Percentiles rank a stretch among this genome's conserved stretches.
These are phyloP conservation scores for Dolichopus griseipennis DNA, from an alignment of 2,888 invertebrate genomes.

Conservation along the genomic window DNA sequence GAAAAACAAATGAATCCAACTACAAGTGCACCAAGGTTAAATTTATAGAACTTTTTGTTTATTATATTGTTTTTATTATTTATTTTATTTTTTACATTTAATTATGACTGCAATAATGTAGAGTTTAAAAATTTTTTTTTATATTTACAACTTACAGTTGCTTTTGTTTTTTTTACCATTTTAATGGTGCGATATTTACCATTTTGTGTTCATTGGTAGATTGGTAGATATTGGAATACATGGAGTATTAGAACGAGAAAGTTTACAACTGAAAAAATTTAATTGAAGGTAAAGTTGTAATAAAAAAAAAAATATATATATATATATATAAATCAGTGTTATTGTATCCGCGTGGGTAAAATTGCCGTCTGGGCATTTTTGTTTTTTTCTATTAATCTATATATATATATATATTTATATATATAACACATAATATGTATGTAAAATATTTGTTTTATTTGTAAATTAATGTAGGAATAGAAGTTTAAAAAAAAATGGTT, in stretches of 20 bases:
- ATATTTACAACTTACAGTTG: too few relatives aligned
- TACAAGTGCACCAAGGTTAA: conserved; percentile 1
- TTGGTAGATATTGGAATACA: too few relatives aligned
- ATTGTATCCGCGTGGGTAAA: conserved; percentile 6
- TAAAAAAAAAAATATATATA: neutral
- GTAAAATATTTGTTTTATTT: too few relatives aligned
- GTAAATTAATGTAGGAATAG: too few relatives aligned
- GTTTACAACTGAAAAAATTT: neutral
- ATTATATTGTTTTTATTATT: neutral
- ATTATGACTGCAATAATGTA: neutral
- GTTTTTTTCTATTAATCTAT: too few relatives aligned
- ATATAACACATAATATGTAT: too few relatives aligned
- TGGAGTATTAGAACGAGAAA: too few relatives aligned
- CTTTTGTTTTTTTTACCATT: too few relatives aligned
- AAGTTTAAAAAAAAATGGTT: too few relatives aligned
- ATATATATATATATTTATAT: too few relatives aligned
- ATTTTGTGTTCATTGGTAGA: too few relatives aligned
- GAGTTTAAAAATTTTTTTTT: neutral
- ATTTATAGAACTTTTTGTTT: neutral
- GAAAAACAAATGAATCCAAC: neutral
- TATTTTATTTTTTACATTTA: neutral
- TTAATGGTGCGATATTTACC: too few relatives aligned
- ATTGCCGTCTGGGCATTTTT: neutral
- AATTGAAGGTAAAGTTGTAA: neutral
- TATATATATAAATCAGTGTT: neutral